Conservation (phyloP, 2,888 invertebrate genomes). For the Lasioglossum pauxillum region DNA sequence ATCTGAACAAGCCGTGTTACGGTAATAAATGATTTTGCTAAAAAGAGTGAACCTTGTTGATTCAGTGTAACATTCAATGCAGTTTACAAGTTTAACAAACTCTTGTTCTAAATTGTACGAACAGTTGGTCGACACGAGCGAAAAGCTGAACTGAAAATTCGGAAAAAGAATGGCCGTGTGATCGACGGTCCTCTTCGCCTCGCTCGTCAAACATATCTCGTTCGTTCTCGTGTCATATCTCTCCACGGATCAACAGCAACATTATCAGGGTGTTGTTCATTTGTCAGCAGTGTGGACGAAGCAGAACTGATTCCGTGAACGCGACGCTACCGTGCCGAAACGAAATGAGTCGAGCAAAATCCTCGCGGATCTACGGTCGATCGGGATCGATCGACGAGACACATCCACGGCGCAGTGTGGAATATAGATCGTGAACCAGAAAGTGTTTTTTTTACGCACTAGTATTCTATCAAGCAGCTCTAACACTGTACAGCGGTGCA, state of each 20-base stretch:
- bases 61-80: too few species aligned
- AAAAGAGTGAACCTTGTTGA: too few species aligned
- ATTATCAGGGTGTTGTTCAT: conserved; percentile 9
- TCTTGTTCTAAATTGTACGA: not conserved
- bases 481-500: not conserved
- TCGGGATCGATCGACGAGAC: not conserved
- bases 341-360: not conserved
- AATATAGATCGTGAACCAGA: conserved; percentile 27
- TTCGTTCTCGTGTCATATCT: not conserved
- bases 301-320: conserved; percentile 35
- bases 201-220: not conserved
- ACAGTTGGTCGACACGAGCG: not conserved
- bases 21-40: too few species aligned
- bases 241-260: conserved; percentile 10
- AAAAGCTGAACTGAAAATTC: not conserved
- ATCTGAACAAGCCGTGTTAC: not conserved
- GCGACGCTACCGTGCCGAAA: conserved; percentile 6
- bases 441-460: conserved; percentile 26
- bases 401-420: conserved; percentile 10
- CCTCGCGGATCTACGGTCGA: not conserved
- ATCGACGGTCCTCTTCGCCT: conserved; percentile 5
- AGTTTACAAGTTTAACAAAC: not conserved
- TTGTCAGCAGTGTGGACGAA: conserved; percentile 56
- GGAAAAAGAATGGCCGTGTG: not conserved
- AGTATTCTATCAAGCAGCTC: conserved; percentile 48